Evolutionary conservation across 1,140 invertebrate species (phyloP).

Genomic region (Mya arenaria): DNA sequence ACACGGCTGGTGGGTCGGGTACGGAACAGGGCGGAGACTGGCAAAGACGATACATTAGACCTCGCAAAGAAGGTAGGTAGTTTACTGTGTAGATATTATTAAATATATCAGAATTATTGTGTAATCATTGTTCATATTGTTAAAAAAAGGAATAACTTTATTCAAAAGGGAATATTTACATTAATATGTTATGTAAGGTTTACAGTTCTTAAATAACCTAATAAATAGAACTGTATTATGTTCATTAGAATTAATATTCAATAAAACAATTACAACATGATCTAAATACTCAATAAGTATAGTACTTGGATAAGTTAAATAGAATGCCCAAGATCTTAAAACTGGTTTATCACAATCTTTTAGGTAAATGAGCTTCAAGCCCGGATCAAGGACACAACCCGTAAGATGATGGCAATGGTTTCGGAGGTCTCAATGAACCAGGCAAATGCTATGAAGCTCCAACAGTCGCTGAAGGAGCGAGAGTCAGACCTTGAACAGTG

Average conservation of each 20-base stretch:
- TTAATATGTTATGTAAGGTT: too few relatives aligned
- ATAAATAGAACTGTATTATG: too few relatives aligned
- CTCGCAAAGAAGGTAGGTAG: slow-evolving; percentile 80
- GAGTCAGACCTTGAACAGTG: slow-evolving; percentile 78
- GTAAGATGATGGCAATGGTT: slow-evolving; percentile 81
- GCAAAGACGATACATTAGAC: slow-evolving; percentile 79
- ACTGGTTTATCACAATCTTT: slow-evolving; percentile 1
- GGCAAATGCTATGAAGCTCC: slow-evolving; percentile 77
- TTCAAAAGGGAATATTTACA: too few relatives aligned
- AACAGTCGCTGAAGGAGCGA: slow-evolving; percentile 78
- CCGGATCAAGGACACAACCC: slow-evolving; percentile 78
- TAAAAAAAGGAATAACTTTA: too few relatives aligned
- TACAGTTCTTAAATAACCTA: too few relatives aligned
- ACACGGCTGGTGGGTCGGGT: slow-evolving; percentile 75
- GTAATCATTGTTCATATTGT: too few relatives aligned
- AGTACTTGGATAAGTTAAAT: too few relatives aligned
- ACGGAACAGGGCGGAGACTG: slow-evolving; percentile 74
- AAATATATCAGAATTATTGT: too few relatives aligned
- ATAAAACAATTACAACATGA: too few relatives aligned
- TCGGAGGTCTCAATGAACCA: slow-evolving; percentile 81
- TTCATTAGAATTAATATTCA: too few relatives aligned
- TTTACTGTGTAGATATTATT: too few relatives aligned
- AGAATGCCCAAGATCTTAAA: background rate
- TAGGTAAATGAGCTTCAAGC: slow-evolving; percentile 80
- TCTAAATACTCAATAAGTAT: too few relatives aligned